These are phyloP conservation scores for Mormoops blainvillei DNA, from an alignment of 2,113 vertebrate species.

Conservation along the genomic window DNA sequence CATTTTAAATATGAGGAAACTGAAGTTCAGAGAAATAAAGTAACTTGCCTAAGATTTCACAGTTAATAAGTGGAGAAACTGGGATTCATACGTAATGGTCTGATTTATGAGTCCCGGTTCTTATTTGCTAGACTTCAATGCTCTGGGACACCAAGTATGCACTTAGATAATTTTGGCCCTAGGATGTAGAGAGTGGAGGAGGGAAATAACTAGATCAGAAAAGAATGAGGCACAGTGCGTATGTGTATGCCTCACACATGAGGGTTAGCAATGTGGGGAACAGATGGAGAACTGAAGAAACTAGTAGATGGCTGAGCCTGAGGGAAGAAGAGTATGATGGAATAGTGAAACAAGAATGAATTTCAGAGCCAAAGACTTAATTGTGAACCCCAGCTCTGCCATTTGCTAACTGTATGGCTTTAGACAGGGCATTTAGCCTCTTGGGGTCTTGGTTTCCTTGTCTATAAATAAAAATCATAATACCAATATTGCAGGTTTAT, in stretches of 20 bases:
- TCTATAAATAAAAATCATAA: not conserved
- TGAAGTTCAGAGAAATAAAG: slow-evolving; percentile 13
- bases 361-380: not conserved
- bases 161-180: slow-evolving; percentile 31
- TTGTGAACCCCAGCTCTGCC: not conserved
- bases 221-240: not conserved
- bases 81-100: not conserved
- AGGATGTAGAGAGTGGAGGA: not conserved
- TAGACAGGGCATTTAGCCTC: not conserved
- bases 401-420: slow-evolving; percentile 14
- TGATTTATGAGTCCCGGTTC: not conserved
- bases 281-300: slow-evolving; percentile 38
- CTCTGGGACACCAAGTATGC: not conserved
- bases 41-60: not conserved
- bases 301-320: not conserved
- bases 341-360: slow-evolving; percentile 4
- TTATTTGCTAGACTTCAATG: not conserved
- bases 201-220: not conserved
- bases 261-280: slow-evolving; percentile 31
- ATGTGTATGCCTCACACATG: not conserved
- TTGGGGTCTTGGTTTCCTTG: not conserved
- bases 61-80: not conserved
- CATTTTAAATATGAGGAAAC: slow-evolving; percentile 31
- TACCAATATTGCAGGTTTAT: not conserved
- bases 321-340: not conserved